phyloP scores from a whole-genome alignment of 2,888 invertebrate species.

The Pocota personata region DNA sequence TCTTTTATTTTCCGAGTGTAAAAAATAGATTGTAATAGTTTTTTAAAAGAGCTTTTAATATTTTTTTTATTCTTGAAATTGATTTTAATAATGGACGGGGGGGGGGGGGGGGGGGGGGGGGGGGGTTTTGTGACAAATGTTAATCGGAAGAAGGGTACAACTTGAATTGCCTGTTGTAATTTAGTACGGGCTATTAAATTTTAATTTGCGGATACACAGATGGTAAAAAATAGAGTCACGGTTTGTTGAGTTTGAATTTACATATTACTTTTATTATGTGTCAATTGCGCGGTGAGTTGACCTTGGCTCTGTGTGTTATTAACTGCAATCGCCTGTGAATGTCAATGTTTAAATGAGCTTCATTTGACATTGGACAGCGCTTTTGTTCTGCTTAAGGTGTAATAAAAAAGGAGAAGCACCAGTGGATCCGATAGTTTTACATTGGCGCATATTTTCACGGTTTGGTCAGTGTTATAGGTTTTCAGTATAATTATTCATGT shows the following conservation, averaged over 20 bases:
- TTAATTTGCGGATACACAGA: slow-evolving; percentile 11
- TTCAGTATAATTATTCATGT: too few relatives aligned
- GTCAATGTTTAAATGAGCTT: neutral
- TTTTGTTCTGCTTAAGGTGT: neutral
- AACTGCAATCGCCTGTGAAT: neutral
- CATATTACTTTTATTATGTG: neutral
- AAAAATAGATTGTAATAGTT: too few relatives aligned
- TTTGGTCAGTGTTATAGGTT: too few relatives aligned
- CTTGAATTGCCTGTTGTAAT: neutral
- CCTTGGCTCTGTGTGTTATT: neutral
- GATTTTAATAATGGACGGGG: neutral
- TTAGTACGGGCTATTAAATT: neutral
- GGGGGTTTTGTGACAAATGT: neutral
- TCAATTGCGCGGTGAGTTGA: neutral
- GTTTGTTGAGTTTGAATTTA: neutral
- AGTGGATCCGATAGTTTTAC: too few relatives aligned
- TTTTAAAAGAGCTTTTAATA: neutral
- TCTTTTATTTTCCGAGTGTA: too few relatives aligned
- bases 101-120: neutral
- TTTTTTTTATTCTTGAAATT: neutral
- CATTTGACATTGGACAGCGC: neutral
- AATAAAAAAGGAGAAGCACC: neutral
- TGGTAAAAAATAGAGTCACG: neutral
- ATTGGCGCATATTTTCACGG: too few relatives aligned
- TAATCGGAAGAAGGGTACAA: neutral